Conservation (phyloP, 2,113 vertebrate species). For the Pogona vitticeps region DNA sequence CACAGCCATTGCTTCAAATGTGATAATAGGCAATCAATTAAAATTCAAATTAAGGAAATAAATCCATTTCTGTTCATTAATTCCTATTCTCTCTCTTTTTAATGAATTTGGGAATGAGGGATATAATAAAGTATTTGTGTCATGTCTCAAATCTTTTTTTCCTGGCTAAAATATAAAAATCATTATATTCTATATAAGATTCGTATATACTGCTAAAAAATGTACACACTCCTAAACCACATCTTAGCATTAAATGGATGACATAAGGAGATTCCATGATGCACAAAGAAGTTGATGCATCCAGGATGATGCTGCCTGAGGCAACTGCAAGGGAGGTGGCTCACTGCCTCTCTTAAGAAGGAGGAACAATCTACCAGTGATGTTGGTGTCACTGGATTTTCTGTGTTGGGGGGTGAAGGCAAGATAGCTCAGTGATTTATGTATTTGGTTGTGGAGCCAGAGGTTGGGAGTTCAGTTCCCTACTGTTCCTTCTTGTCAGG, state of each 20-base stretch:
- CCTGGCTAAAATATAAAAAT: neutral
- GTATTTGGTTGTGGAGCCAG: too few species aligned
- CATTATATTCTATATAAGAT: neutral
- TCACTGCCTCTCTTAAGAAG: too few species aligned
- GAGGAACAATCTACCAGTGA: too few species aligned
- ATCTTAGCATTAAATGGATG: neutral
- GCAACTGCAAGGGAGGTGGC: too few species aligned
- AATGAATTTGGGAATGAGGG: neutral
- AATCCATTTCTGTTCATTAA: conserved; percentile 9
- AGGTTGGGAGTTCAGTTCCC: too few species aligned
- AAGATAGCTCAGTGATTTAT: too few species aligned
- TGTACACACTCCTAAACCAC: neutral
- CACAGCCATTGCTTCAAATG: conserved; percentile 12
- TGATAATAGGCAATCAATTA: conserved; percentile 29
- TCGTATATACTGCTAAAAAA: too few species aligned
- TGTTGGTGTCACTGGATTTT: too few species aligned
- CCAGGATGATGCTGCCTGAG: too few species aligned
- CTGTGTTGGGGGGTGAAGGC: too few species aligned
- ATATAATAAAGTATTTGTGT: neutral
- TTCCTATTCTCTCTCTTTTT: neutral
- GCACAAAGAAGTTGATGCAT: neutral
- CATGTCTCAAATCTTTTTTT: neutral
- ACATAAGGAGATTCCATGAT: neutral
- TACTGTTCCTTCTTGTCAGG: too few species aligned
- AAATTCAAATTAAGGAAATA: conserved; percentile 13